Evolutionary conservation across 2,797 vertebrate species (phyloP).

Genomic region (Simalia tracyae): DNA sequence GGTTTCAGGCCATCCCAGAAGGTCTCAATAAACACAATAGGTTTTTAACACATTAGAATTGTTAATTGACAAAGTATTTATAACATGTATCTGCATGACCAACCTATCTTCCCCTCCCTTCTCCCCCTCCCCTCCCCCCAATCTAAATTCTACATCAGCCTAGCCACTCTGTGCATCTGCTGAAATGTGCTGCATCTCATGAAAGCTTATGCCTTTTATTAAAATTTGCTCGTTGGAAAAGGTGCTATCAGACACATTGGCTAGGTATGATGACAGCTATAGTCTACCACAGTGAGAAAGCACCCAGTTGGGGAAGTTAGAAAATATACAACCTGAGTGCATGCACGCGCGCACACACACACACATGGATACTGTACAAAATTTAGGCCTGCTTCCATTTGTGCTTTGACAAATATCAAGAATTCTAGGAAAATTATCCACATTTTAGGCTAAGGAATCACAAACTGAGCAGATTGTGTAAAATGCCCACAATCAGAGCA

Average conservation of each 20-base stretch:
- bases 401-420: not conserved
- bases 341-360: accelerated
- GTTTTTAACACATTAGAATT: not conserved
- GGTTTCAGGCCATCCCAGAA: not conserved
- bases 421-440: not conserved
- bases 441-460: not conserved
- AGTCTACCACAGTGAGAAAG: not conserved
- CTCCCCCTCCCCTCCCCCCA: not conserved
- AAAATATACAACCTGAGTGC: not conserved
- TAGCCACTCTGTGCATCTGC: not conserved
- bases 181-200: not conserved
- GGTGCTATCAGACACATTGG: not conserved
- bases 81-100: not conserved
- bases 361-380: not conserved
- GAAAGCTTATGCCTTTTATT: not conserved
- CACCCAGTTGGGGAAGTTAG: not conserved
- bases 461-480: not conserved
- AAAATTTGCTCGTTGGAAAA: not conserved
- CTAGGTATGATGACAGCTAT: not conserved
- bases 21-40: not conserved
- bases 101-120: not conserved
- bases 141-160: not conserved
- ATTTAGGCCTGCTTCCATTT: not conserved
- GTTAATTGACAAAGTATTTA: not conserved
- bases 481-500: not conserved